These are phyloP conservation scores for Ricordea florida DNA, from an alignment of 92 coral and sea anemone species.

Conservation along the genomic window DNA sequence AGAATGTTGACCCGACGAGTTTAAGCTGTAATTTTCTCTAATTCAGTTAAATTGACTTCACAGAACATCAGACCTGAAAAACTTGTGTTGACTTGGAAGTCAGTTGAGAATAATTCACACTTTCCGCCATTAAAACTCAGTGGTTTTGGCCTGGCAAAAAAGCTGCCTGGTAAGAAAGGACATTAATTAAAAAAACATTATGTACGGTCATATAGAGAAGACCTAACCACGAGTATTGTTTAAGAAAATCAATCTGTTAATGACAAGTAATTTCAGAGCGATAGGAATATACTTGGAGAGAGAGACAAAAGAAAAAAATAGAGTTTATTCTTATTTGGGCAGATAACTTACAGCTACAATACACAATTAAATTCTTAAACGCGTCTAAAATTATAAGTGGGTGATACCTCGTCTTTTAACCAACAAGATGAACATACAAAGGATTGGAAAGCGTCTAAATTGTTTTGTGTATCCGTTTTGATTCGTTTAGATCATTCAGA, in stretches of 20 bases:
- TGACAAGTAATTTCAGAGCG: too few relatives aligned
- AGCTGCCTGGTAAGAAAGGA: slow-evolving; percentile 49
- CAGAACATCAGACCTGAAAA: slow-evolving; percentile 86
- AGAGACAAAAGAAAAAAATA: too few relatives aligned
- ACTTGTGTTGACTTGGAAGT: slow-evolving; percentile 60
- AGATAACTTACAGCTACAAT: too few relatives aligned
- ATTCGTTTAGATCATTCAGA: slow-evolving; percentile 38
- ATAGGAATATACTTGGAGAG: too few relatives aligned
- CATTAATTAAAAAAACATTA: background rate
- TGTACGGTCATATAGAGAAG: background rate
- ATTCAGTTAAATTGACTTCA: background rate
- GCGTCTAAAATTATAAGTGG: too few relatives aligned
- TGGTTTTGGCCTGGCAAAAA: slow-evolving; percentile 70
- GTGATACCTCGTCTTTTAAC: too few relatives aligned
- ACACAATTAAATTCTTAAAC: too few relatives aligned
- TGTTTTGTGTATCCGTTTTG: background rate
- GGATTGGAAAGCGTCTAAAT: too few relatives aligned
- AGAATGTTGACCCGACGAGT: background rate
- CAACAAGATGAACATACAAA: too few relatives aligned
- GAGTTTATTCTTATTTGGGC: too few relatives aligned
- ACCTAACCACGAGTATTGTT: too few relatives aligned
- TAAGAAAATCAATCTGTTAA: too few relatives aligned
- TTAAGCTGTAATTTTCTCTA: background rate
- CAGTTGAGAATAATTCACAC: slow-evolving; percentile 37
- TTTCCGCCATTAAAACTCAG: slow-evolving; percentile 80